Percentiles rank a stretch among this genome's conserved stretches.
phyloP scores from a whole-genome alignment of 2,797 vertebrate genomes.

The Neosalanx taihuensis region DNA sequence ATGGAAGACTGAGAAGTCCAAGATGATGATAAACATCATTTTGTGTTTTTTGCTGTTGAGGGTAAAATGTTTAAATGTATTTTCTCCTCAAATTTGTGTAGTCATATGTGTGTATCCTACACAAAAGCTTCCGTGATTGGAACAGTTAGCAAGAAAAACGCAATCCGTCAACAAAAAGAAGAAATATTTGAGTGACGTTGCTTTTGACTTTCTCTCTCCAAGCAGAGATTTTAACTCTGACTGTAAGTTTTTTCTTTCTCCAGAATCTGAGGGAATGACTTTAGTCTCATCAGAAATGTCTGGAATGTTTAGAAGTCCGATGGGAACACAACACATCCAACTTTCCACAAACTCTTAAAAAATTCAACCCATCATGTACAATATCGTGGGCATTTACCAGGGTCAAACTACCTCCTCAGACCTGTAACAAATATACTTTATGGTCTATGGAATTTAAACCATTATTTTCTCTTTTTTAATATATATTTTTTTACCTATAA shows the following conservation, averaged over 20 bases:
- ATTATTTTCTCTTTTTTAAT: background rate
- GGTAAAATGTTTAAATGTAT: no score
- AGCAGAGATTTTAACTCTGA: constrained; percentile 31
- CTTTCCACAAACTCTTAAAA: constrained; percentile 23
- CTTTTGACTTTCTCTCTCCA: constrained; percentile 36
- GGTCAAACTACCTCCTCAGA: constrained; percentile 2
- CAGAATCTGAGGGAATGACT: constrained; percentile 19
- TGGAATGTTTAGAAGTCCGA: constrained; percentile 40
- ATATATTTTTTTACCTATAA: no score
- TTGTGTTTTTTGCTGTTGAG: background rate
- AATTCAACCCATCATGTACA: constrained; percentile 12
- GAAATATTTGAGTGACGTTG: constrained; percentile 23
- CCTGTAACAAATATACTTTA: constrained; percentile 9
- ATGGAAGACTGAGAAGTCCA: constrained; percentile 17
- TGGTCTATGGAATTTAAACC: background rate
- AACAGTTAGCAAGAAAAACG: constrained; percentile 51
- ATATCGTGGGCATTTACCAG: constrained; percentile 18
- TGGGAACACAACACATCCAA: constrained; percentile 21
- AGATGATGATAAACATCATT: constrained; percentile 17
- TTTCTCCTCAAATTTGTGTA: no score
- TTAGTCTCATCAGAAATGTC: constrained; percentile 27
- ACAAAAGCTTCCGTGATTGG: background rate
- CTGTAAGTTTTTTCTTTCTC: constrained; percentile 20
- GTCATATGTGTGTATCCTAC: no score
- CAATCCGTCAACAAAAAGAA: constrained; percentile 16